Percentiles rank a stretch among this genome's conserved stretches.
Conservation (phyloP, 1,140 invertebrate species). For the Carcinoscorpius rotundicauda region DNA sequence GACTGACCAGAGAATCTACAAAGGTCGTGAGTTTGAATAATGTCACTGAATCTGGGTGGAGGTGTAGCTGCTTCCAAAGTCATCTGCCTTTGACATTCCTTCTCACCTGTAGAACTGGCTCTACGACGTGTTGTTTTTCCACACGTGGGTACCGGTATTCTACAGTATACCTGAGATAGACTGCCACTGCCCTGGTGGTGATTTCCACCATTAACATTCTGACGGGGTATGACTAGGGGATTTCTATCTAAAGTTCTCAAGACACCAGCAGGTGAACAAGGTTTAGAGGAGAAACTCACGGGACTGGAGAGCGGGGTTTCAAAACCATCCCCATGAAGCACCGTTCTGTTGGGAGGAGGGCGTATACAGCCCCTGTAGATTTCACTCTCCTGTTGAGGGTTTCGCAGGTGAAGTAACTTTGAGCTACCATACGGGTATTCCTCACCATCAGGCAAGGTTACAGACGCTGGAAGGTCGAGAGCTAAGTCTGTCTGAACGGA, state of each 20-base stretch:
- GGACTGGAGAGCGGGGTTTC: constrained; percentile 49
- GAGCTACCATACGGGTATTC: constrained; percentile 49
- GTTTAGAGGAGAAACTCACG: constrained; percentile 33
- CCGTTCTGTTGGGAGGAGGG: constrained; percentile 55
- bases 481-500: constrained; percentile 47
- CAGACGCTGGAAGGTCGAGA: constrained; percentile 50
- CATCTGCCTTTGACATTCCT: too few relatives aligned
- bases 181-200: too few relatives aligned
- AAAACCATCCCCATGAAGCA: constrained; percentile 50
- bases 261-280: constrained; percentile 5
- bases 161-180: too few relatives aligned
- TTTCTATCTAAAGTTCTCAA: constrained; percentile 6
- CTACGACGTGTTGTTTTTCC: too few relatives aligned
- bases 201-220: too few relatives aligned
- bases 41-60: too few relatives aligned
- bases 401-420: constrained; percentile 46
- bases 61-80: too few relatives aligned
- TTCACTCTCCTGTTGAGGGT: constrained; percentile 49
- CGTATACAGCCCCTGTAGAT: constrained; percentile 54
- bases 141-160: too few relatives aligned
- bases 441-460: constrained; percentile 55
- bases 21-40: too few relatives aligned
- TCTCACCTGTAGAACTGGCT: too few relatives aligned
- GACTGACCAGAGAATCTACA: too few relatives aligned
- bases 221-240: constrained; percentile 19